A percentile compares a stretch with the other conserved stretches of the same genome.
Evolutionary conservation across 2,113 vertebrate species (phyloP).

Genomic region (Daubentonia madagascariensis): DNA sequence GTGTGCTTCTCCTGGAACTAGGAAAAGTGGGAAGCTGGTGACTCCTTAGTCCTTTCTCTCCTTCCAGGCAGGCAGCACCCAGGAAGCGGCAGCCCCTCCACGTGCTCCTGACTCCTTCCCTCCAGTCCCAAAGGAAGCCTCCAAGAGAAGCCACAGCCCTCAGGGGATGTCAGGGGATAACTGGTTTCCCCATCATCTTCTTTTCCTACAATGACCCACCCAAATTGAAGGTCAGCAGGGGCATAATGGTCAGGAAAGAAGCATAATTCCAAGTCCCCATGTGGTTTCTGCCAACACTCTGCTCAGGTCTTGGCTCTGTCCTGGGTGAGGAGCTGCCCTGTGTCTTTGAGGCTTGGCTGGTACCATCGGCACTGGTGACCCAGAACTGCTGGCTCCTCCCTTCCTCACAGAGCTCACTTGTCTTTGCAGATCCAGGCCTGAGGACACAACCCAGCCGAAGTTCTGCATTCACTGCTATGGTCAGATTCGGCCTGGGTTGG

Average conservation of each 20-base stretch:
- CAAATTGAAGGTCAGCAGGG: too few species aligned
- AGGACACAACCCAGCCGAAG: accelerated
- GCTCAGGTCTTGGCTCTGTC: not conserved
- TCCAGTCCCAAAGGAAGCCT: too few species aligned
- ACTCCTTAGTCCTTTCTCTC: too few species aligned
- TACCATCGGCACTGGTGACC: too few species aligned
- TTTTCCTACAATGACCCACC: not conserved
- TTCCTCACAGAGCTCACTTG: accelerated
- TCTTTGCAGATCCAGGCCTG: not conserved
- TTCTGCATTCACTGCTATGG: not conserved
- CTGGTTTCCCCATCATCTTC: too few species aligned
- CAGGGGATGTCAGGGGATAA: too few species aligned
- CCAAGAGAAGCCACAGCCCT: too few species aligned
- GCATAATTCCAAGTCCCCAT: not conserved
- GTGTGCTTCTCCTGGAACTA: not conserved
- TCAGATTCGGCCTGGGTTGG: too few species aligned
- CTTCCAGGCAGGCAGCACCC: not conserved
- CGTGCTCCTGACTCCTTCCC: not conserved
- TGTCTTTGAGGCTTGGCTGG: accelerated
- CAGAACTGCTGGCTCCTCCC: too few species aligned
- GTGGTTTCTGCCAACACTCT: not conserved
- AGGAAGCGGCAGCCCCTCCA: not conserved
- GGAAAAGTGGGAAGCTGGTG: not conserved
- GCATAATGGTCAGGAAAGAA: not conserved
- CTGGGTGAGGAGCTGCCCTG: not conserved